Base-by-base conservation (phyloP, 2,113 vertebrate genomes). In the Halcyon malimbica region DNA sequence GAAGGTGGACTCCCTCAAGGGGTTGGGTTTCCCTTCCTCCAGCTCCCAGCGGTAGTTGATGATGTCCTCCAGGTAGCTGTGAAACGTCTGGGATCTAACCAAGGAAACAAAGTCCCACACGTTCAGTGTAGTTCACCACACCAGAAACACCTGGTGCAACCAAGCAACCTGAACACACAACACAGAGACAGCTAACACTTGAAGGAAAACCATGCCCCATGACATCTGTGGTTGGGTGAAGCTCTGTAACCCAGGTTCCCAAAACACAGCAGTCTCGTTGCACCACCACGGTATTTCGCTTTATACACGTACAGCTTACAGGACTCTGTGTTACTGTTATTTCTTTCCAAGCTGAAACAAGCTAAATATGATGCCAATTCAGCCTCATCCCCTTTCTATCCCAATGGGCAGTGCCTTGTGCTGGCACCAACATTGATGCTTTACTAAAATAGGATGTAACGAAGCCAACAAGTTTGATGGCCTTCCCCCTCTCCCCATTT, bases 31-130 rank as follows among this genome's bases (percentile, higher is more conserved):
- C 50, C 99, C 99, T 95, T 99, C 99, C 86, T 99, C 99, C 85
- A 99, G 98, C 96, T 99, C 99, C 99, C 99, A 99, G 60, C 99
- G 98, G 95, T 99, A 99, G 97, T 98, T 99, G 96, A 99, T 99
- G 96, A 99, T 99, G 97, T 99, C 99, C 48, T 99, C 99, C 91
- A 99, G 98, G 97, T 99, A 99, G 92, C 98, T 98, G 97, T 99
- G 98, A 96, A 99, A 99, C 0, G 98, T 98, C 98, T 99, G 98
- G 42, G 99, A 98, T 90, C 99, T 99, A 93, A 53, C 17, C 80
- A 81, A 84, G 89, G 15, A 68, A 90, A 87, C 41, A 83, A 84
- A 78, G 37, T 37, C 25, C 63, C 73, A 42, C 9, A 24, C 2
- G 1, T 6, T 56, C 6, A 21, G 15, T 78, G 51, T 21, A 50